These are phyloP conservation scores for Drosophila guanche DNA, from an alignment of 1,140 invertebrate genomes.

Conservation along the genomic window DNA sequence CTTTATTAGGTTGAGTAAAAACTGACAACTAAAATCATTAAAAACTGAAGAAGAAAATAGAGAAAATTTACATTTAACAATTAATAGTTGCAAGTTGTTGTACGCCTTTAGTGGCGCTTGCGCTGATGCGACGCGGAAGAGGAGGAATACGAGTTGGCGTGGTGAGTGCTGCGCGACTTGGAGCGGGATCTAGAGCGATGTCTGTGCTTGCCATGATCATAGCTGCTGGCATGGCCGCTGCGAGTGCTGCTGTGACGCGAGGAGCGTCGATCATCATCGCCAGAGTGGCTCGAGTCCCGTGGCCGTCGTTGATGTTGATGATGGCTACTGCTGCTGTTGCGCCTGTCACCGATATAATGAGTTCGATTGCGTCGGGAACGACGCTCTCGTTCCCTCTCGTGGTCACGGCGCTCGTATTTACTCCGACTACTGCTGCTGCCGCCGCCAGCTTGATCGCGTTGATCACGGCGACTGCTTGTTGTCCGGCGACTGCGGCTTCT, in stretches of 20 bases:
- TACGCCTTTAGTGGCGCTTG: slow-evolving; percentile 67
- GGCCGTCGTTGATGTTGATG: slow-evolving; percentile 8
- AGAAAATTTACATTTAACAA: slow-evolving; percentile 32
- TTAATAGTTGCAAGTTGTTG: slow-evolving; percentile 8
- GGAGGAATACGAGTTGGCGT: slow-evolving; percentile 58
- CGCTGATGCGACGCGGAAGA: slow-evolving; percentile 58
- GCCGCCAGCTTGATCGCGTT: slow-evolving; percentile 37
- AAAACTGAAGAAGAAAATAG: slow-evolving; percentile 38
- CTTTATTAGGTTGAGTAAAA: slow-evolving; percentile 14
- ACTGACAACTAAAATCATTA: slow-evolving; percentile 25
- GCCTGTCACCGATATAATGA: slow-evolving; percentile 20
- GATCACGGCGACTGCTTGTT: slow-evolving; percentile 34
- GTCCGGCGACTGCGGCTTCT: slow-evolving; percentile 29
- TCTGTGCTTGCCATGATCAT: slow-evolving; percentile 32
- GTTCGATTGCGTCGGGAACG: slow-evolving; percentile 7
- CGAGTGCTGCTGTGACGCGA: slow-evolving; percentile 45
- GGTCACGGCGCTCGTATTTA: slow-evolving; percentile 10
- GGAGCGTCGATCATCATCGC: slow-evolving; percentile 47
- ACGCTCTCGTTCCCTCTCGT: slow-evolving; percentile 21
- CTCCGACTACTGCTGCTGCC: slow-evolving; percentile 14
- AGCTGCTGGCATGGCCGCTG: slow-evolving; percentile 50
- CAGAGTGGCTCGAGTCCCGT: slow-evolving; percentile 54
- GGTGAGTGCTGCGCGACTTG: slow-evolving; percentile 62
- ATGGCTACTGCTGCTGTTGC: slow-evolving; percentile 1
- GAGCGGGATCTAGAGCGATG: slow-evolving; percentile 60